phyloP scores from a whole-genome alignment of 2,888 invertebrate genomes.

The Digitonthophagus gazella region DNA sequence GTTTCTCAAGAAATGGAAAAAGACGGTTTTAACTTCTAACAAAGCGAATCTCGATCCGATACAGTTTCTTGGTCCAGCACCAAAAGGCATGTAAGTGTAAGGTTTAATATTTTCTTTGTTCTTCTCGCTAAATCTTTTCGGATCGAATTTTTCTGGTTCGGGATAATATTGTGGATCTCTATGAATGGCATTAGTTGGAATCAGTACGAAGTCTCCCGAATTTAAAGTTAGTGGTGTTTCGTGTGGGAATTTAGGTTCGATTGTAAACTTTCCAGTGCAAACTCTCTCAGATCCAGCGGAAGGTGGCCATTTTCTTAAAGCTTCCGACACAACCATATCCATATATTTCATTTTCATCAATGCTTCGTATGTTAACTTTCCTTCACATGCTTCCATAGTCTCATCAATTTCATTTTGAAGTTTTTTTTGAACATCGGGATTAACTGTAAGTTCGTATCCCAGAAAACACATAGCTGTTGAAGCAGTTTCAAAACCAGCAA shows the following conservation, averaged over 20 bases:
- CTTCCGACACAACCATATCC: conserved; percentile 58
- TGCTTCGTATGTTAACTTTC: conserved; percentile 53
- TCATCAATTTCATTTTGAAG: conserved; percentile 54
- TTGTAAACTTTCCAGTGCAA: conserved; percentile 35
- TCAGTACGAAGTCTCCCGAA: conserved; percentile 42
- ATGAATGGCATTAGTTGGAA: conserved; percentile 49
- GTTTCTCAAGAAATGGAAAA: conserved; percentile 40
- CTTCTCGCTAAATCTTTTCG: conserved; percentile 50
- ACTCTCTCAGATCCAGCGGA: conserved; percentile 34
- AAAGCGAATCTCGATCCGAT: conserved; percentile 51
- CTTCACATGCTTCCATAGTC: conserved; percentile 32
- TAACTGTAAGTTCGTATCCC: conserved; percentile 57
- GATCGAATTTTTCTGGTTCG: conserved; percentile 53
- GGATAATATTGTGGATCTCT: conserved; percentile 50
- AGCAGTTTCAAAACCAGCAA: conserved; percentile 54
- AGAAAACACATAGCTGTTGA: conserved; percentile 53
- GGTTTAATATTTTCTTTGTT: conserved; percentile 51
- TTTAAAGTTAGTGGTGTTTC: conserved; percentile 32
- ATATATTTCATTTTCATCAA: conserved; percentile 57
- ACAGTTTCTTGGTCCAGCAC: conserved; percentile 56
- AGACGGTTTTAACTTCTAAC: conserved; percentile 42
- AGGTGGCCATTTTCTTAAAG: conserved; percentile 41
- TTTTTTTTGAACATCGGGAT: conserved; percentile 57
- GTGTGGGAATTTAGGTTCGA: conserved; percentile 30
- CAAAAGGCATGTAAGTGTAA: conserved; percentile 56